Percentiles rank a stretch among this genome's conserved stretches.
Evolutionary conservation across 2,797 vertebrate species (phyloP).

Genomic region (Sebastolobus alascanus): DNA sequence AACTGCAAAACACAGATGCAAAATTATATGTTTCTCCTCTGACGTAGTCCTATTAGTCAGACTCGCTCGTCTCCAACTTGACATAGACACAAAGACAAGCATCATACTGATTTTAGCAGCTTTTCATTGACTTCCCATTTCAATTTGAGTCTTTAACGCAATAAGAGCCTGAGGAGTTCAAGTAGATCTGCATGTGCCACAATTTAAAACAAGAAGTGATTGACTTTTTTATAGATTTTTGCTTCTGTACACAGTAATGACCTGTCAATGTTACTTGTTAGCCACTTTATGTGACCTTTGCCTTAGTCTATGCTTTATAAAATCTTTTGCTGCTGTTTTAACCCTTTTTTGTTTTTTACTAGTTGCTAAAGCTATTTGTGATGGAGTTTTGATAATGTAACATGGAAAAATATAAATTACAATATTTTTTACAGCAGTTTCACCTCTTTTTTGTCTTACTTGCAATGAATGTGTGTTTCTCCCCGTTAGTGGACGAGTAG

Average conservation of each 20-base stretch:
- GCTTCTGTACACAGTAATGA: neutral
- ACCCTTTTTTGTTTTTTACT: no score
- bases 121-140: neutral
- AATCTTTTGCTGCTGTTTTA: neutral
- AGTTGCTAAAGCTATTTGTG: neutral
- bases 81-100: neutral
- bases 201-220: neutral
- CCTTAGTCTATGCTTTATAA: neutral
- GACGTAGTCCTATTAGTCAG: neutral
- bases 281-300: neutral
- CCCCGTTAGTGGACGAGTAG: slow-evolving; percentile 91
- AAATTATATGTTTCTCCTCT: neutral
- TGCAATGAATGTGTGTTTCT: slow-evolving; percentile 23
- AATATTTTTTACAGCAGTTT: neutral
- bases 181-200: neutral
- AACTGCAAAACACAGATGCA: slow-evolving; percentile 8
- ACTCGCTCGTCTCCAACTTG: neutral
- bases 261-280: neutral
- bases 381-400: neutral
- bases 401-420: neutral
- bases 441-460: neutral
- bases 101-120: neutral
- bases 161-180: neutral
- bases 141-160: neutral
- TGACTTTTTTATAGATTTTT: neutral